These are phyloP conservation scores for Cacoxenus indagator DNA, from an alignment of 2,888 invertebrate genomes.

Conservation along the genomic window DNA sequence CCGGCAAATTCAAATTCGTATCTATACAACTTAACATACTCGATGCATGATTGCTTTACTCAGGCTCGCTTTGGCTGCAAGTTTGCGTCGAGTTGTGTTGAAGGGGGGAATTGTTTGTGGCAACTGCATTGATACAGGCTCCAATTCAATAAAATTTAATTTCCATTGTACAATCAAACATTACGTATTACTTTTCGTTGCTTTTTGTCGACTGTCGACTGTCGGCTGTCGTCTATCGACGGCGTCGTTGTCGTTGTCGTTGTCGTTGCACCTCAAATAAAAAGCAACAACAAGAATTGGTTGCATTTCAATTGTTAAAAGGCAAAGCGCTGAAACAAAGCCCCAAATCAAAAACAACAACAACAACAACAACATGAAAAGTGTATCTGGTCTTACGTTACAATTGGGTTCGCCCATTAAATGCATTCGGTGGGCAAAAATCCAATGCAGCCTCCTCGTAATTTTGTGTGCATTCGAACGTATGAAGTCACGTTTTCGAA, in stretches of 20 bases:
- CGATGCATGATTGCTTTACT: neutral
- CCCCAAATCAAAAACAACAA: constrained; percentile 1
- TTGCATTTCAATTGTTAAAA: constrained; percentile 35
- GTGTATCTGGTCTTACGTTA: constrained; percentile 11
- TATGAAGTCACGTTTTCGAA: constrained; percentile 20
- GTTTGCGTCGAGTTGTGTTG: too few species aligned
- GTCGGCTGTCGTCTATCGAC: too few species aligned
- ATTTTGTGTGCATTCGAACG: constrained; percentile 13
- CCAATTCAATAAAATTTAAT: constrained; percentile 9
- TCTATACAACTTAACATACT: constrained; percentile 16
- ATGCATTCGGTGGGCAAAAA: constrained; percentile 43
- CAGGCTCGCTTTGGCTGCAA: neutral
- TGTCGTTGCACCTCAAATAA: constrained; percentile 11
- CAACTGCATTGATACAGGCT: neutral
- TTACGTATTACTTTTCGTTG: constrained; percentile 17
- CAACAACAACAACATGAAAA: neutral
- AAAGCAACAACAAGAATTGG: constrained; percentile 10
- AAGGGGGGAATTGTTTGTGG: too few species aligned
- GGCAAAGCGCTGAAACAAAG: constrained; percentile 27
- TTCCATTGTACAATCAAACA: constrained; percentile 15
- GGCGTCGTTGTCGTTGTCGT: neutral
- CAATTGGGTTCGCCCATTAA: constrained; percentile 55
- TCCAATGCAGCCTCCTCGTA: constrained; percentile 9
- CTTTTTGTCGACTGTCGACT: neutral
- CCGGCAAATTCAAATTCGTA: constrained; percentile 20